Percentiles rank a stretch among this genome's conserved stretches.
phyloP scores from a whole-genome alignment of 2,888 invertebrate genomes.

The Mythimna vitellina region DNA sequence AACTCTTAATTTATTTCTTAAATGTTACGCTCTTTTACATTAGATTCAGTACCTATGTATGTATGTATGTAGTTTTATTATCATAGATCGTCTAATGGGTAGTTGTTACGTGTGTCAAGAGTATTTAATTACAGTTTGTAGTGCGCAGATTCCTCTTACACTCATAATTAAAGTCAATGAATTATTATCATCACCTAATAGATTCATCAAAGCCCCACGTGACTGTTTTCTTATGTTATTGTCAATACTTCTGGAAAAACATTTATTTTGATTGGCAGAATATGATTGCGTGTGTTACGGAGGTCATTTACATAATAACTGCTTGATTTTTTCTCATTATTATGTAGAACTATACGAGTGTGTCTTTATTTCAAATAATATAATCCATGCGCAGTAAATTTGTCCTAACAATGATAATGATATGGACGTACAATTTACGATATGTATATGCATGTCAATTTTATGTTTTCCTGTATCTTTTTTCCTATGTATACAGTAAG shows the following conservation, averaged over 20 bases:
- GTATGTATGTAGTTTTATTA: slow-evolving; percentile 31
- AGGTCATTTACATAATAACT: slow-evolving; percentile 44
- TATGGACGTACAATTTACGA: slow-evolving; percentile 19
- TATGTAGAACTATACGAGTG: slow-evolving; percentile 15
- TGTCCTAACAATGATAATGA: slow-evolving; percentile 25
- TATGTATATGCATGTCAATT: slow-evolving; percentile 16
- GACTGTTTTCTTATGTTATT: slow-evolving; percentile 36
- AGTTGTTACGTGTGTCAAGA: slow-evolving; percentile 26
- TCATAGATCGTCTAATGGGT: slow-evolving; percentile 21
- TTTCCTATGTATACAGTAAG: slow-evolving; percentile 9
- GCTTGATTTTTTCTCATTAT: slow-evolving; percentile 29
- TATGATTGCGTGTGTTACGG: slow-evolving; percentile 33
- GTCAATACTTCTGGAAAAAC: slow-evolving; percentile 35
- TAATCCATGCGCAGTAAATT: slow-evolving; percentile 16
- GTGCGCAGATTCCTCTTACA: slow-evolving; percentile 56
- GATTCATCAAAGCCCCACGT: slow-evolving; percentile 27
- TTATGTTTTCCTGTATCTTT: slow-evolving; percentile 28
- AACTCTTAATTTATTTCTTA: slow-evolving; percentile 33
- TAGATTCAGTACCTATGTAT: not conserved
- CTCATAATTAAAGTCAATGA: slow-evolving; percentile 46
- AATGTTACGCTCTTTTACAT: slow-evolving; percentile 15
- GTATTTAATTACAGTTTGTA: slow-evolving; percentile 50
- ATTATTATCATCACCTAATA: slow-evolving; percentile 51
- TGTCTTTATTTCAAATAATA: slow-evolving; percentile 34
- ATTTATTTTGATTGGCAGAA: slow-evolving; percentile 42